Evolutionary conservation across 92 coral and sea anemone genomes (phyloP).

Genomic region (Paragorgia papillata): DNA sequence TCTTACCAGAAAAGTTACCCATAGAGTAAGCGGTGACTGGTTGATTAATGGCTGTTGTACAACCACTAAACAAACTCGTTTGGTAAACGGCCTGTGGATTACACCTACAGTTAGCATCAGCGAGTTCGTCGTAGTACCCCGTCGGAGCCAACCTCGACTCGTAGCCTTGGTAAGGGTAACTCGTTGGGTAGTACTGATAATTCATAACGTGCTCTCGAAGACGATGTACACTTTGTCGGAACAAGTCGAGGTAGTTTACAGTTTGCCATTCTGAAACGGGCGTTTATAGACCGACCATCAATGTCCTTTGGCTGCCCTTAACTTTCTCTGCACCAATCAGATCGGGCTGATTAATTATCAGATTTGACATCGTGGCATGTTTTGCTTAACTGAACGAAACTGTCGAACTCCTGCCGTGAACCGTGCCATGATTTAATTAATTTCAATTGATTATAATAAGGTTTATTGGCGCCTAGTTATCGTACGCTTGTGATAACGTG

Average conservation of each 20-base stretch:
- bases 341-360: conserved; percentile 9
- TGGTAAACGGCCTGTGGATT: conserved; percentile 19
- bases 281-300: conserved; percentile 33
- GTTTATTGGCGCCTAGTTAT: conserved; percentile 53
- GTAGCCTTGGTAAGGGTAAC: conserved; percentile 2
- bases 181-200: conserved; percentile 24
- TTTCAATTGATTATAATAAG: conserved; percentile 46
- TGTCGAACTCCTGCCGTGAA: conserved; percentile 30
- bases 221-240: neutral
- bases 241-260: neutral
- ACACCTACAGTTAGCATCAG: conserved; percentile 2
- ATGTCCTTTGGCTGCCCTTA: neutral
- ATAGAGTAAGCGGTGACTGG: conserved; percentile 36
- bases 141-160: neutral
- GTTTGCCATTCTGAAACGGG: conserved; percentile 43
- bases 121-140: conserved; percentile 14
- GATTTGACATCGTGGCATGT: conserved; percentile 12
- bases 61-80: conserved; percentile 7
- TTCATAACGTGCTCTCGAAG: neutral
- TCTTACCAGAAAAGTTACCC: conserved; percentile 36
- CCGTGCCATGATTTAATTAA: conserved; percentile 38
- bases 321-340: conserved; percentile 31
- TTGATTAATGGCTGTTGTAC: conserved; percentile 39
- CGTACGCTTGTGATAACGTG: conserved; percentile 8
- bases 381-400: conserved; percentile 13